Evolutionary conservation across 2,888 invertebrate genomes (phyloP), one percentile per base, ranked within the genome.

Genomic region (Carabus problematicus): DNA sequence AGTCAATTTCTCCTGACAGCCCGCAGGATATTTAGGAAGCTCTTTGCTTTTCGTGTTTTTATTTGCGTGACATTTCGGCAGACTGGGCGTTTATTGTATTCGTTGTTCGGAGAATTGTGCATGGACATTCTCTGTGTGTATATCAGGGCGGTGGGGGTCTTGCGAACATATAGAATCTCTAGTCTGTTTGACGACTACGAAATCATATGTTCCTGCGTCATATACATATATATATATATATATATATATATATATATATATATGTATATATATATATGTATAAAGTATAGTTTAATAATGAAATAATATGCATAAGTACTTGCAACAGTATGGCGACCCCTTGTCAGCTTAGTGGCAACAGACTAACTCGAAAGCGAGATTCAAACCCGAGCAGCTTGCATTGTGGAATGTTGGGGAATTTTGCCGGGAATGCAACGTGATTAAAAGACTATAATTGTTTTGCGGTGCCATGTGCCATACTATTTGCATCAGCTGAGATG

Each of bases 381-480:
- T 16, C 52, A 14, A 52, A 52, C 14, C 52, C 52, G 52, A 52
- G 18, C 52, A 14, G 19, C 19, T 16, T 52, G 52, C 52, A 52
- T 52, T 52, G 18, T 19, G 19, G 52, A 59, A 59, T 42, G 45
- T 40, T 16, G 71, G 72, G 73, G 74, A 76, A 77, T 75, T 77
- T 77, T 77, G 76, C 74, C 75, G 78, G 77, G 78, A 80, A 79
- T 80, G 78, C 78, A 77, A 78, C 76, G 79, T 79, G 80, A 80
- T 80, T 80, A 80, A 79, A 79, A 80, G 79, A 79, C 79, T 80
- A 80, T 79, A 80, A 80, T 81, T 80, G 79, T 79, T 80, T 77
- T 79, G 79, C 78, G 79, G 79, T 77, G 77, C 78, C 78, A 78
- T 14, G 56, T 39, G 56, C 56, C 40, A 58, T 67, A 60, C 67